Evolutionary conservation across 2,113 vertebrate species (phyloP), one percentile per base, ranked within the genome.

Genomic region (Myiagra hebetior): DNA sequence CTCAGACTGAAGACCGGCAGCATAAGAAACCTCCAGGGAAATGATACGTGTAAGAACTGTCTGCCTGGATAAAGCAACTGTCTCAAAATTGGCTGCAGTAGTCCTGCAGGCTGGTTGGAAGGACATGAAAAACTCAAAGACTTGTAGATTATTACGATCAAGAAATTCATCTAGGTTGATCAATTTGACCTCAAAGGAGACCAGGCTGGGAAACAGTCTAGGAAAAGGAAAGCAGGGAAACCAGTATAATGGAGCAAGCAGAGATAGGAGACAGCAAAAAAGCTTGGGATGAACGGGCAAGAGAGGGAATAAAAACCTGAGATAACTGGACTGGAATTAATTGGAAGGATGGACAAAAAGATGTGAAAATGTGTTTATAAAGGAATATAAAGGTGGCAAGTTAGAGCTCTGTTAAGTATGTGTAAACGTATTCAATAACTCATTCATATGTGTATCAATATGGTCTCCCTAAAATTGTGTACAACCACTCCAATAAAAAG

Each of bases 11-110:
- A 95, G 64, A 62, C 35, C 17, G 1, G 74, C 52, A 84, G 59
- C 59, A 89, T 50, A 77, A 95, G 62, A 92, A 92, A 31, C n/a
- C 75, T 84, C 67, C 37, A 76, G 89, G 80, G 80, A 94, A 93
- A 76, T n/a, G 15, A 52, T 76, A 85, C 1, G 3, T 92, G 72
- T 82, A 79, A 77, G 68, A 92, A 84, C 68, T 94, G 87, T 95
- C 91, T 92, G 89, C 59, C n/a, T 86, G 63, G 49, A 95, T 91
- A 91, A 96, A 86, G 79, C 53, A 49, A 41, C 50, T 41, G 47
- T 60, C 79, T 92, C 33, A 81, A 70, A 91, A 89, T 31, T 77
- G 56, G 62, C 41, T 79, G 39, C 86, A 73, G 72, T 50, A 76
- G 30, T 62, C 65, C 87, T 91, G 44, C 56, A 93, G 87, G 87